Percentiles rank a stretch among this genome's conserved stretches.
Conservation (phyloP, 2,888 invertebrate species). For the Bibio marci region DNA sequence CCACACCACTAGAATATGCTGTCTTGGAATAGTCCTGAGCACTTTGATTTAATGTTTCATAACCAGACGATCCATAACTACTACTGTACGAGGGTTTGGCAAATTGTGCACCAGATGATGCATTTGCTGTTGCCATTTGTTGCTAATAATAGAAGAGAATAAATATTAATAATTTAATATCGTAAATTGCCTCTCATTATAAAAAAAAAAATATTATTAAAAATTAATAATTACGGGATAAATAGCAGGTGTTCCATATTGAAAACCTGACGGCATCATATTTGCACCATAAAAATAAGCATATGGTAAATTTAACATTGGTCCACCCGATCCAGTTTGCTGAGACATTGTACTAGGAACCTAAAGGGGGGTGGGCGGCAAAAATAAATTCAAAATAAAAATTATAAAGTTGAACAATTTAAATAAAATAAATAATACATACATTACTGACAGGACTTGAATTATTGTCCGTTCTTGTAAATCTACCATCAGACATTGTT, state of each 20-base stretch:
- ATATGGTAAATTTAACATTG: slow-evolving; percentile 29
- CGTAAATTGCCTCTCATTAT: too few relatives aligned
- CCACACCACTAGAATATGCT: slow-evolving; percentile 27
- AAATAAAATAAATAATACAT: slow-evolving; percentile 10
- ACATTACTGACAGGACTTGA: slow-evolving; percentile 45
- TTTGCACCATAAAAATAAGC: slow-evolving; percentile 47
- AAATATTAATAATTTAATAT: too few relatives aligned
- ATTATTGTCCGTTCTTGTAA: slow-evolving; percentile 57
- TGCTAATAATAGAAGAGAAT: slow-evolving; percentile 23
- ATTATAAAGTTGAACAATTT: neutral
- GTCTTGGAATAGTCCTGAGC: slow-evolving; percentile 29
- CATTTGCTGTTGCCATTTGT: slow-evolving; percentile 58
- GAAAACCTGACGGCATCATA: slow-evolving; percentile 51
- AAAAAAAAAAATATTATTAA: too few relatives aligned
- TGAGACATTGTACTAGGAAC: slow-evolving; percentile 60
- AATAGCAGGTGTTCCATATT: slow-evolving; percentile 48
- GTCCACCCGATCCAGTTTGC: slow-evolving; percentile 35
- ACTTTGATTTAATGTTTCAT: slow-evolving; percentile 36
- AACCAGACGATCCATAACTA: slow-evolving; percentile 43
- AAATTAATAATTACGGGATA: slow-evolving; percentile 53
- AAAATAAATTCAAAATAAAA: neutral
- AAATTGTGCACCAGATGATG: slow-evolving; percentile 52
- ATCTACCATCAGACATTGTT: slow-evolving; percentile 49
- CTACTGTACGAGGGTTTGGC: slow-evolving; percentile 41
- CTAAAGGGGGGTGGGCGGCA: slow-evolving; percentile 11